Evolutionary conservation across 30 jellyfish, hydroid and myxozoan species (phyloP).

Genomic region (Chrysaora quinquecirrha): DNA sequence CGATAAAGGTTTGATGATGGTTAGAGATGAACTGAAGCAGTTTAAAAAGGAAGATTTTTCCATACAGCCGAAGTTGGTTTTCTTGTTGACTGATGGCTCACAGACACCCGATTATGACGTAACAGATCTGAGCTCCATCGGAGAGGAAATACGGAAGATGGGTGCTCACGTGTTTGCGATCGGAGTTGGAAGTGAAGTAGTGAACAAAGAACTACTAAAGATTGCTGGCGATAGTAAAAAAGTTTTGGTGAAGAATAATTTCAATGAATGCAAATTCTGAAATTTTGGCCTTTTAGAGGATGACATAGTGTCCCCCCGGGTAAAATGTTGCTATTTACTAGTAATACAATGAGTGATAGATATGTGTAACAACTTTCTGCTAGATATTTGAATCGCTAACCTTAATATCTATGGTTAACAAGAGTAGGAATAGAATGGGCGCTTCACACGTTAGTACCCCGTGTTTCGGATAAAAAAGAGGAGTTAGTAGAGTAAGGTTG

Average conservation of each 20-base stretch:
- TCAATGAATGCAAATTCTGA: conserved; percentile 19
- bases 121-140: conserved; percentile 3
- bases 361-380: too few relatives aligned
- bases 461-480: too few relatives aligned
- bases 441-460: too few relatives aligned
- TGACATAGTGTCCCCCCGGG: too few relatives aligned
- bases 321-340: too few relatives aligned
- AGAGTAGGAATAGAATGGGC: too few relatives aligned
- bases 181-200: conserved; percentile 34
- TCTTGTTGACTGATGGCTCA: conserved; percentile 70
- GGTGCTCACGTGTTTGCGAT: conserved; percentile 46
- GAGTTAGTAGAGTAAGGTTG: too few relatives aligned
- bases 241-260: conserved; percentile 47
- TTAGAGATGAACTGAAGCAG: conserved; percentile 28
- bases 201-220: not conserved
- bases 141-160: conserved; percentile 52
- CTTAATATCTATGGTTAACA: too few relatives aligned
- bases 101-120: conserved; percentile 47
- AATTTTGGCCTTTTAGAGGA: too few relatives aligned
- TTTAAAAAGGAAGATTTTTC: conserved; percentile 1
- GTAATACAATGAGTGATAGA: too few relatives aligned
- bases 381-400: too few relatives aligned
- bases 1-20: conserved; percentile 60
- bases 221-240: conserved; percentile 37
- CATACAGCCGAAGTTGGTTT: conserved; percentile 40